Evolutionary conservation across 2,797 vertebrate species (phyloP), one percentile per base, ranked within the genome.

Genomic region (Characodon lateralis): DNA sequence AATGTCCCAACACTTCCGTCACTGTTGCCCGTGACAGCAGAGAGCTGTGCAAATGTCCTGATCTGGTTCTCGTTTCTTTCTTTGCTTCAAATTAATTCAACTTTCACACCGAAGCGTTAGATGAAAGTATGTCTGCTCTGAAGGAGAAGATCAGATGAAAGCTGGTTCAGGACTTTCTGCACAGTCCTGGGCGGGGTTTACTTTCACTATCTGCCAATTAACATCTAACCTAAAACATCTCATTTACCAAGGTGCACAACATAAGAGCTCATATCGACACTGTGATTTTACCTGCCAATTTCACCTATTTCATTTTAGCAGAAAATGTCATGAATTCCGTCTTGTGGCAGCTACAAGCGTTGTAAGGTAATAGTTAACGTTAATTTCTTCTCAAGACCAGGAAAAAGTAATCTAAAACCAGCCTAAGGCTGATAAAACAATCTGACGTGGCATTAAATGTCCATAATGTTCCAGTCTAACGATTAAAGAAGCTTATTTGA

Each of bases 401-500:
- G 26, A 31, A 77, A 75, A n/a, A 4, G 18, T 50, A 3, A 24
- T 0, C 0, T 20, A 22, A 65, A 70, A 53, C 1, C 22, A 16
- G 26, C 8, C 18, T 46, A 8, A 46, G 72, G 0, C 12, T 0
- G 5, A 50, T 0, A 3, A 35, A 61, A 28, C 0, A 3, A 20
- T 3, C 12, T 10, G 1, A 12, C 5, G 24, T 63, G 16, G 39
- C 1, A 26, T 1, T 26, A 41, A 58, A 0, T n/a, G 0, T 3
- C 0, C 0, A 0, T 1, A 1, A 1, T 16, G 0, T 26, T 5
- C 5, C 6, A 20, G 22, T 12, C 14, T 0, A 1, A 12, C 0
- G 0, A 16, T 0, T 61, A n/a, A 9, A 58, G 2, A 41, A 1
- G 16, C 0, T 18, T 2, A 55, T 24, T 72, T 24, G 7, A 18